Percentiles rank a stretch among this genome's conserved stretches.
Evolutionary conservation across 2,888 invertebrate genomes (phyloP).

Genomic region (Cinara cedri): DNA sequence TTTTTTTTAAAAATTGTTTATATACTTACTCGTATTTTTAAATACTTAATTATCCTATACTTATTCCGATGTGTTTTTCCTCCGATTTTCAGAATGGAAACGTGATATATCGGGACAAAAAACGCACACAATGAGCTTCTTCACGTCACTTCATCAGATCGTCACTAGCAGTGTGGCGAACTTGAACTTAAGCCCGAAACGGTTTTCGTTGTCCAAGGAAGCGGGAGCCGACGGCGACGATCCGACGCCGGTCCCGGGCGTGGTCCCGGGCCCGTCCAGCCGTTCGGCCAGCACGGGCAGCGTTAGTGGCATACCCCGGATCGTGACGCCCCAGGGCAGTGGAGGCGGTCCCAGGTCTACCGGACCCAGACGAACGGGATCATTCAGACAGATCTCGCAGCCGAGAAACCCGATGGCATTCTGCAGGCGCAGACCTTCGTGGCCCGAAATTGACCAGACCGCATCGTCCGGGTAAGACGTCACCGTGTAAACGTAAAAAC

Average conservation of each 20-base stretch:
- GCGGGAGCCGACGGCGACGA: conserved; percentile 65
- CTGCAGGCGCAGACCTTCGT: conserved; percentile 78
- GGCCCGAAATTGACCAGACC: conserved; percentile 85
- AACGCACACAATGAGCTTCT: conserved; percentile 75
- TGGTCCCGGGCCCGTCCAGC: conserved; percentile 47
- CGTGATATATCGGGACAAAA: conserved; percentile 7
- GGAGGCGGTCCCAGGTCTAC: conserved; percentile 68
- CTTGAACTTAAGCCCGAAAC: conserved; percentile 76
- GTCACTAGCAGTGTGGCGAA: conserved; percentile 86
- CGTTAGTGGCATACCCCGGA: conserved; percentile 72
- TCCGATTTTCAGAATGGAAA: conserved; percentile 45
- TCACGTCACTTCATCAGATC: conserved; percentile 83
- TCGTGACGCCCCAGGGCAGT: conserved; percentile 74
- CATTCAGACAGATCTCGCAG: conserved; percentile 66
- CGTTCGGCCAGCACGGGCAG: conserved; percentile 59
- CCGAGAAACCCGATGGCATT: conserved; percentile 74
- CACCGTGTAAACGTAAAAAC: not conserved
- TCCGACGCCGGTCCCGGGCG: conserved; percentile 25
- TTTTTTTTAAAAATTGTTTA: no score
- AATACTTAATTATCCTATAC: no score
- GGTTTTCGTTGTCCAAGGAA: conserved; percentile 74
- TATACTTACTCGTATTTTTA: no score
- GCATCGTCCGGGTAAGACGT: conserved; percentile 79
- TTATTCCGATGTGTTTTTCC: no score
- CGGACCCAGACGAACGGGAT: conserved; percentile 68